A percentile compares a stretch with the other conserved stretches of the same genome.
These are phyloP conservation scores for Nannoperca australis DNA, from an alignment of 2,797 vertebrate species.

Conservation along the genomic window DNA sequence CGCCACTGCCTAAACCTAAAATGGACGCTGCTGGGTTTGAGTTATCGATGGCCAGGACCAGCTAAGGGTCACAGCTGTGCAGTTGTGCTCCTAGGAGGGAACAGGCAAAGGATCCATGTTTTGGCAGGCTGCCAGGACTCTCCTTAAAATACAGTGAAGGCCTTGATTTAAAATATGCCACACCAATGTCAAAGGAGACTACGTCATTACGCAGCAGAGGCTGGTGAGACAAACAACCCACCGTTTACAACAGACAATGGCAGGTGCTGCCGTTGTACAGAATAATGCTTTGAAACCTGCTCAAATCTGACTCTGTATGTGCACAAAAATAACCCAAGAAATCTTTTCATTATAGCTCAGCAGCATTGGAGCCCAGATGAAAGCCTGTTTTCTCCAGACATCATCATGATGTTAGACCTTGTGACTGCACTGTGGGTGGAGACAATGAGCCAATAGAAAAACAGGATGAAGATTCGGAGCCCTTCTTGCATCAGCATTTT, in stretches of 20 bases:
- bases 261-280: slow-evolving; percentile 57
- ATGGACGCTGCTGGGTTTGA: slow-evolving; percentile 84
- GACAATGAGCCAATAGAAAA: slow-evolving; percentile 76
- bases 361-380: slow-evolving; percentile 68
- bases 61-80: slow-evolving; percentile 80
- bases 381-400: slow-evolving; percentile 75
- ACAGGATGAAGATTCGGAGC: slow-evolving; percentile 60
- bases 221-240: slow-evolving; percentile 64
- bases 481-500: slow-evolving; percentile 78
- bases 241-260: slow-evolving; percentile 62
- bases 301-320: slow-evolving; percentile 53
- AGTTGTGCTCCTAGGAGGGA: slow-evolving; percentile 68
- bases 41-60: slow-evolving; percentile 71
- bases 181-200: slow-evolving; percentile 70
- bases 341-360: slow-evolving; percentile 66
- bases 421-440: slow-evolving; percentile 79
- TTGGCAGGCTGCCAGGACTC: slow-evolving; percentile 80
- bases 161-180: slow-evolving; percentile 78
- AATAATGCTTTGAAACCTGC: slow-evolving; percentile 58
- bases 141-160: slow-evolving; percentile 79
- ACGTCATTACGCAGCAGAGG: slow-evolving; percentile 68
- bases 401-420: slow-evolving; percentile 74
- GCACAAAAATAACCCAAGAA: slow-evolving; percentile 63
- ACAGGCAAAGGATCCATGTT: slow-evolving; percentile 69
- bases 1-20: slow-evolving; percentile 76